Evolutionary conservation across 2,888 invertebrate genomes (phyloP).

Genomic region (Limnephilus rhombicus): DNA sequence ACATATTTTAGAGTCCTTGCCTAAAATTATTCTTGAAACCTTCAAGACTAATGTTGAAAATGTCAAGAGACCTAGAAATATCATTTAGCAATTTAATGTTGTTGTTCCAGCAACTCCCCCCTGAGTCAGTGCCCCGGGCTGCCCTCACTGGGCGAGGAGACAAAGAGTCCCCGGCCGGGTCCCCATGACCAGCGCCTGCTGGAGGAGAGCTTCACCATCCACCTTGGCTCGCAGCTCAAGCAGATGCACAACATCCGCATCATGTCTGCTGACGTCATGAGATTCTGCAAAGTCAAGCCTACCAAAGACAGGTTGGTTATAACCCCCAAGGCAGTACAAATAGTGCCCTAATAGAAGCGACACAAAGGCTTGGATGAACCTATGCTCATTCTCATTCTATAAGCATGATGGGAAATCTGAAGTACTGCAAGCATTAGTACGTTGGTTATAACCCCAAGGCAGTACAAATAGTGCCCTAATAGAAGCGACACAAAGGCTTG

Average conservation of each 20-base stretch:
- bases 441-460: background rate
- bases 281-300: conserved; percentile 83
- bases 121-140: conserved; percentile 68
- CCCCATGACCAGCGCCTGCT: conserved; percentile 71
- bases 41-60: too few species aligned
- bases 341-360: background rate
- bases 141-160: conserved; percentile 51
- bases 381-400: too few species aligned
- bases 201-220: conserved; percentile 98
- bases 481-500: background rate
- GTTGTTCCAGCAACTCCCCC: conserved; percentile 72
- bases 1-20: too few species aligned
- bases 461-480: background rate
- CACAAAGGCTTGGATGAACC: background rate
- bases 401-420: too few species aligned
- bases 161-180: conserved; percentile 65
- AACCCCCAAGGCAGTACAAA: background rate
- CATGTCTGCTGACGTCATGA: conserved; percentile 89
- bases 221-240: conserved; percentile 97
- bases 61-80: too few species aligned
- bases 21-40: too few species aligned
- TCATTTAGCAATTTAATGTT: too few species aligned
- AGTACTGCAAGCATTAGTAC: too few species aligned
- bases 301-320: conserved; percentile 69
- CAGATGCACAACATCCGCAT: conserved; percentile 98